Base-by-base conservation (phyloP, 92 coral and sea anemone genomes). In the Bergia puertoricense region DNA sequence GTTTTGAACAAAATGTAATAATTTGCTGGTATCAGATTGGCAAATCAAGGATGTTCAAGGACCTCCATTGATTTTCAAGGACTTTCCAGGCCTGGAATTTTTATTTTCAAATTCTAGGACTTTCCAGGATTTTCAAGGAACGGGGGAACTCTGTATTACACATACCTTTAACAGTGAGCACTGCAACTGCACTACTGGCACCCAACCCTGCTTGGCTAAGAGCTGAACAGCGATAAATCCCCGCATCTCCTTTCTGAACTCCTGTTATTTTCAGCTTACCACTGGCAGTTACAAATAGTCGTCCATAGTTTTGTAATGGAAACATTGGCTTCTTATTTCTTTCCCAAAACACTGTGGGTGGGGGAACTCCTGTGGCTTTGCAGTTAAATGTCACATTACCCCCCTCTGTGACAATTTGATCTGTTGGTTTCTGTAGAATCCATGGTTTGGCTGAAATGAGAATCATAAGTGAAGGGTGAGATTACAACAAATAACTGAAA, bases 311-410 rank as follows among this genome's bases (percentile, higher is more conserved):
- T 45, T 86, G 90, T 23, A 72, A 71, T 10, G 98, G 94, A 50
- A 95, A 93, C 96, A 95, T 92, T 0, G 79, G 74, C 22, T 86
- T 85, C 36, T 94, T 91, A 46, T 90, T 88, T 57, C 77, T 90
- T 43, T 89, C 91, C 99, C 99, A 97, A 85, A 95, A 91, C 15
- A 95, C 91, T 16, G 89, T 92, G 5, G 99, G 98, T 18, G 59
- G 77, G 7, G 99, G 99, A 8, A 76, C 74, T 1, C 99, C 99
- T 3, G 85, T 81, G 0, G 99, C 98, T 20, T 51, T 18, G 69
- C 99, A 97, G 10, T 88, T 71, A 46, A 97, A 94, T 38, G 88
- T 86, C 7, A 94, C 97, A 79, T 78, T 44, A 20, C 77, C 79
- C 40, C 96, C 96, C 73, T 86, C 96, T 13, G 84, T 90, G 18